A percentile compares a stretch with the other conserved stretches of the same genome.
Conservation (phyloP, 2,888 invertebrate species). For the Stenolophus ochropezus region DNA sequence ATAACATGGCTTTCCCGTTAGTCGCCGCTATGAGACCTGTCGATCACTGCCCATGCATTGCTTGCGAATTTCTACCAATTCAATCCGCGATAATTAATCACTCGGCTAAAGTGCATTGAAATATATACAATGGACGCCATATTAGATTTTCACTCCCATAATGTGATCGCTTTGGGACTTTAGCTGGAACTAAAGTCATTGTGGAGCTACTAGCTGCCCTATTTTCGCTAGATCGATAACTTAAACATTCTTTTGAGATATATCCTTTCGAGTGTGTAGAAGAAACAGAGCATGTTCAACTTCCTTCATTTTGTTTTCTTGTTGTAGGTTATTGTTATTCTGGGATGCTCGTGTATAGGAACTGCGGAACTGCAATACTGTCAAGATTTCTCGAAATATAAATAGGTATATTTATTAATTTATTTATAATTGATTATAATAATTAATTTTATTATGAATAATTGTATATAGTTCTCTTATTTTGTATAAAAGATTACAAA, state of each 20-base stretch:
- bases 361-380: too few relatives aligned
- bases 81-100: slow-evolving; percentile 15
- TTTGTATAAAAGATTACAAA: too few relatives aligned
- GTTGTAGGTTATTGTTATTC: too few relatives aligned
- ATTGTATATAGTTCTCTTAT: too few relatives aligned
- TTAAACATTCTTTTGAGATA: background rate
- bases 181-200: background rate
- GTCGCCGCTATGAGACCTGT: background rate
- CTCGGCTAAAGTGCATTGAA: background rate
- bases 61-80: slow-evolving; percentile 1
- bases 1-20: slow-evolving; percentile 29
- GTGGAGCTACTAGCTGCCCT: background rate
- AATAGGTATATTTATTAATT: too few relatives aligned
- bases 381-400: too few relatives aligned
- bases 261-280: too few relatives aligned
- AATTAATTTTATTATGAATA: too few relatives aligned
- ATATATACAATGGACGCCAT: background rate
- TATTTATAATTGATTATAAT: too few relatives aligned
- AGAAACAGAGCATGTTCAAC: too few relatives aligned
- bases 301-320: too few relatives aligned
- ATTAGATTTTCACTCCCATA: background rate
- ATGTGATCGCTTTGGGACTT: background rate
- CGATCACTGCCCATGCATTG: background rate
- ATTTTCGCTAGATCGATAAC: background rate
- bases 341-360: too few relatives aligned